Conservation (phyloP, 2,888 invertebrate genomes). For the Beris chalybata region DNA sequence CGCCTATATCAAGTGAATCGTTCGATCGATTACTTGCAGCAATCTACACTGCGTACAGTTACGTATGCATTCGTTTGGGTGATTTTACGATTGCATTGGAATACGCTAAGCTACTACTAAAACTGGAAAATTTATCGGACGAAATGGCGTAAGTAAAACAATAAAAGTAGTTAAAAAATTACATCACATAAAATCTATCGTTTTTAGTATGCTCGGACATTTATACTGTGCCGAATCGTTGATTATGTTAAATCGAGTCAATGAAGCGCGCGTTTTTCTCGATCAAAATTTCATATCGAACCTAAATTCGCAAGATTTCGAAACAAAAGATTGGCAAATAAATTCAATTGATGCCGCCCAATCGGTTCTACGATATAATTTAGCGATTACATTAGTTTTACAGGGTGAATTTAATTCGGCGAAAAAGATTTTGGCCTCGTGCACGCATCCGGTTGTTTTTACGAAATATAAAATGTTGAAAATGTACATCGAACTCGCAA, state of each 20-base stretch:
- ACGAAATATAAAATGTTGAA: conserved; percentile 54
- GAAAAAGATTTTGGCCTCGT: conserved; percentile 46
- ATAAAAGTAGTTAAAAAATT: not conserved
- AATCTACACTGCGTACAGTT: conserved; percentile 78
- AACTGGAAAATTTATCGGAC: conserved; percentile 71
- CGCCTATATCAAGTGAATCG: conserved; percentile 64
- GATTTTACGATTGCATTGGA: conserved; percentile 79
- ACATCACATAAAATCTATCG: conserved; percentile 23
- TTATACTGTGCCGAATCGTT: conserved; percentile 89
- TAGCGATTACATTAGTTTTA: conserved; percentile 74
- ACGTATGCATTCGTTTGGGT: conserved; percentile 80
- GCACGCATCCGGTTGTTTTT: conserved; percentile 51
- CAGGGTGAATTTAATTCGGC: conserved; percentile 73
- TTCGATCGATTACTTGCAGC: conserved; percentile 65
- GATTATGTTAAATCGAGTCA: conserved; percentile 76
- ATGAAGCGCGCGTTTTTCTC: conserved; percentile 81
- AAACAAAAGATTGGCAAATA: conserved; percentile 59
- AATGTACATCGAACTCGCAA: conserved; percentile 62
- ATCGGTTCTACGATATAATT: conserved; percentile 75
- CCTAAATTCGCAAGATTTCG: conserved; percentile 58
- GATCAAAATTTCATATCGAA: conserved; percentile 73
- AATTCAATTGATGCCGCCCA: conserved; percentile 65
- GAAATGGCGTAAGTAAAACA: conserved; percentile 63
- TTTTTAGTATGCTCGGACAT: conserved; percentile 74
- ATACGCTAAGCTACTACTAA: conserved; percentile 74